phyloP scores from a whole-genome alignment of 2,888 invertebrate genomes.

The Thyatira batis region DNA sequence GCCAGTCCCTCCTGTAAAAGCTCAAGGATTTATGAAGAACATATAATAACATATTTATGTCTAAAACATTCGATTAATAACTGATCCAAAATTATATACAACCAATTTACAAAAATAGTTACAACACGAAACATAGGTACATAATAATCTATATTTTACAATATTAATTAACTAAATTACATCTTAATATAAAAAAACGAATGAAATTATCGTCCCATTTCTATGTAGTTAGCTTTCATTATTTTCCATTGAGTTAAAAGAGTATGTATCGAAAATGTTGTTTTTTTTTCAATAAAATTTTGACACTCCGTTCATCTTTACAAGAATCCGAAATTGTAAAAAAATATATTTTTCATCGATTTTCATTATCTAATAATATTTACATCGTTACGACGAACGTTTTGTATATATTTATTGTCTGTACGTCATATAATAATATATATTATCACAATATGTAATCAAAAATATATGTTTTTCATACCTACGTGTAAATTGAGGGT shows the following conservation, averaged over 20 bases:
- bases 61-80: slow-evolving; percentile 42
- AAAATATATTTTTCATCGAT: neutral
- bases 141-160: slow-evolving; percentile 43
- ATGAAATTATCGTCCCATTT: slow-evolving; percentile 30
- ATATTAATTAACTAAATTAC: slow-evolving; percentile 30
- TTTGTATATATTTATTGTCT: neutral
- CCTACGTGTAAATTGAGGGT: neutral
- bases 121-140: slow-evolving; percentile 21
- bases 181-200: slow-evolving; percentile 31
- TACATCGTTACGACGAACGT: neutral
- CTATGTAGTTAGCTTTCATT: slow-evolving; percentile 28
- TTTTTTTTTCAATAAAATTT: neutral
- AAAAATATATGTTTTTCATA: neutral
- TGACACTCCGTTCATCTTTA: too few relatives aligned
- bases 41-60: neutral
- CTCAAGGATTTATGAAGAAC: slow-evolving; percentile 33
- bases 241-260: slow-evolving; percentile 22
- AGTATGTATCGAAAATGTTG: neutral
- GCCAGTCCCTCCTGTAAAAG: slow-evolving; percentile 14
- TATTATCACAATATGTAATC: neutral
- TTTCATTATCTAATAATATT: neutral
- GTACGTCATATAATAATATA: neutral
- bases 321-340: neutral
- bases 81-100: slow-evolving; percentile 72
- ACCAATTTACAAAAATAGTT: slow-evolving; percentile 72